phyloP scores from a whole-genome alignment of 2,888 invertebrate genomes.

The Stomorhina lunata region DNA sequence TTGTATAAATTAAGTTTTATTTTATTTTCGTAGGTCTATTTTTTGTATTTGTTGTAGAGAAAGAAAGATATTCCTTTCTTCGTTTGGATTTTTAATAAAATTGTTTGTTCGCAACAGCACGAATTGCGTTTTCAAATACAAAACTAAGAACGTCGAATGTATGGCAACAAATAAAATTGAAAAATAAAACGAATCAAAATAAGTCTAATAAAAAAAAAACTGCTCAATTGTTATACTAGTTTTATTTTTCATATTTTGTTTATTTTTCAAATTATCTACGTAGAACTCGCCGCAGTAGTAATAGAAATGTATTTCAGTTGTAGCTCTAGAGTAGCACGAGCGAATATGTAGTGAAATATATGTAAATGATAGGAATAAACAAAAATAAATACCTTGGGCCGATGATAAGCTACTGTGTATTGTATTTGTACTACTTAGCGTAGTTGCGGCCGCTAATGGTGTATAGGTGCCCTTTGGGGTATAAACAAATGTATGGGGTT shows the following conservation, averaged over 20 bases:
- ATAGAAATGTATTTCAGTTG: too few species aligned
- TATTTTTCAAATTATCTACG: too few species aligned
- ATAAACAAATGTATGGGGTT: conserved; percentile 91
- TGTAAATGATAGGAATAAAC: conserved; percentile 58
- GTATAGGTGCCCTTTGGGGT: conserved; percentile 82
- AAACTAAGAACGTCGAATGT: not conserved
- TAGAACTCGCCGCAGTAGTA: not conserved
- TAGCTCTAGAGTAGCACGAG: not conserved
- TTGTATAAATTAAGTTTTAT: not conserved
- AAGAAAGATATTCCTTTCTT: not conserved
- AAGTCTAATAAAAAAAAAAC: not conserved
- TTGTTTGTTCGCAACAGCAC: conserved; percentile 17
- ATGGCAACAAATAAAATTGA: conserved; percentile 8
- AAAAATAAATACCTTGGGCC: conserved; percentile 79
- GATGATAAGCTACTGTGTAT: conserved; percentile 71
- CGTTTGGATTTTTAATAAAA: not conserved
- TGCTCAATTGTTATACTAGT: not conserved
- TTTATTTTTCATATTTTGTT: not conserved
- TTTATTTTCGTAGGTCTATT: too few species aligned
- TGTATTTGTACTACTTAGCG: conserved; percentile 74
- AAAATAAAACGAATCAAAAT: not conserved
- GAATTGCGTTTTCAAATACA: conserved; percentile 8
- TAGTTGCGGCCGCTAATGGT: conserved; percentile 77
- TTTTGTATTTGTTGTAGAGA: not conserved
- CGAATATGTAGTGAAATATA: not conserved